These are phyloP conservation scores for Parnassius apollo DNA, from an alignment of 2,888 invertebrate genomes.

Conservation along the genomic window DNA sequence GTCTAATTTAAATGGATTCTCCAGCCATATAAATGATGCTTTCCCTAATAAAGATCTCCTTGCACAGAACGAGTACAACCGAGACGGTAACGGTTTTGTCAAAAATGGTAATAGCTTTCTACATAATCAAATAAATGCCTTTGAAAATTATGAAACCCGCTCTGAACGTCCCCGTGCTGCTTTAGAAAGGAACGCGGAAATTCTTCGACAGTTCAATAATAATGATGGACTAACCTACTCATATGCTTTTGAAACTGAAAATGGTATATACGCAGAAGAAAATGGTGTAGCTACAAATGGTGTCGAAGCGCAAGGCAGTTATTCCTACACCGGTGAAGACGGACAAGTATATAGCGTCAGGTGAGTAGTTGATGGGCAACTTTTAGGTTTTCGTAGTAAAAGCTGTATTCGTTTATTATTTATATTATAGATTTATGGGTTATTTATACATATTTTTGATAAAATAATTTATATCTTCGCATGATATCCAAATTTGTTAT, in stretches of 20 bases:
- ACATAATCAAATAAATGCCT: constrained; percentile 36
- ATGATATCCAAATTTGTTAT: no score
- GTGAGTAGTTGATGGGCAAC: constrained; percentile 38
- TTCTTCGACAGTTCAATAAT: constrained; percentile 61
- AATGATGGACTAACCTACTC: constrained; percentile 67
- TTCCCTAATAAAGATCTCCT: constrained; percentile 5
- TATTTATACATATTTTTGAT: no score
- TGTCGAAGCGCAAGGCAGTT: constrained; percentile 68
- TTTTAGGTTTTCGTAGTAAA: no score
- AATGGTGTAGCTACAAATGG: constrained; percentile 68
- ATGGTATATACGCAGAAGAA: constrained; percentile 69
- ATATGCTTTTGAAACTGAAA: constrained; percentile 68
- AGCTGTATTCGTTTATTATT: no score
- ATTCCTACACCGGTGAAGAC: constrained; percentile 70
- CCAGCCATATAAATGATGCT: constrained; percentile 27
- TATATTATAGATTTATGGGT: no score
- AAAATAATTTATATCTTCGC: no score
- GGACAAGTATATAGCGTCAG: constrained; percentile 66
- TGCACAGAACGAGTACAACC: constrained; percentile 32
- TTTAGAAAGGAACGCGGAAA: constrained; percentile 64
- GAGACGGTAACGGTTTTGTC: constrained; percentile 34
- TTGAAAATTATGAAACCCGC: constrained; percentile 34
- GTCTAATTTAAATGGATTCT: constrained; percentile 1
- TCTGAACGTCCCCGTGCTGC: constrained; percentile 64
- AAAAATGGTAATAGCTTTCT: constrained; percentile 28